Evolutionary conservation across 2,888 invertebrate genomes (phyloP), one percentile per base, ranked within the genome.

Genomic region (Abrostola tripartita): DNA sequence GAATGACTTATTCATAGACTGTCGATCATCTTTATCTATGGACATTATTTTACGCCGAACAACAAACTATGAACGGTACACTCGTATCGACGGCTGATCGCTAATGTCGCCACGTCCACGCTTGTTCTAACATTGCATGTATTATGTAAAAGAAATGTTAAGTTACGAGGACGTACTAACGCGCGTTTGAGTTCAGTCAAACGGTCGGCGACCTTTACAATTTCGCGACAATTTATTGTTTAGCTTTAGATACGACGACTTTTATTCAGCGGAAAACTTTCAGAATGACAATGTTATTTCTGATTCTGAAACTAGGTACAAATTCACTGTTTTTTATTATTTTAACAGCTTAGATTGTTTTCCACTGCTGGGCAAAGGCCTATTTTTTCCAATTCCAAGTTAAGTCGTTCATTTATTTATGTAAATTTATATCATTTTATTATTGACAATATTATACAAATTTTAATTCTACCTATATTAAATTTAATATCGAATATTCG

Each of bases 121-220:
- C 44, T 47, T 62, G 69, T 36, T 75, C 53, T 61, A 73, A 65
- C 71, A 65, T 69, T 70, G 75, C 71, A 72, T 64, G 66, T 68
- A 76, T 88, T 88, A 87, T 82, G 83, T 85, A 86, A 87, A 81
- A 74, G 63, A 66, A 69, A 65, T 79, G 73, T 73, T 78, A 72
- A 78, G 82, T 85, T 85, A 85, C 83, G 85, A 82, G 79, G 82
- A 84, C 82, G 71, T 69, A 52, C 61, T 65, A 69, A 69, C 75
- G 72, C 76, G 81, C 78, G 73, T 73, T 68, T 65, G 65, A 67
- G 66, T 78, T 70, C 74, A 72, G 71, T 68, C 79, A 75, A 72
- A 68, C 83, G 91, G 89, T 90, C 90, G 83, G 66, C 65, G 87
- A 91, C 86, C 90, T 85, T 86, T 71, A 80, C 83, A 84, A 84